A percentile compares a stretch with the other conserved stretches of the same genome.
phyloP scores from a whole-genome alignment of 2,888 invertebrate genomes.

The Drosophila aldrichi region DNA sequence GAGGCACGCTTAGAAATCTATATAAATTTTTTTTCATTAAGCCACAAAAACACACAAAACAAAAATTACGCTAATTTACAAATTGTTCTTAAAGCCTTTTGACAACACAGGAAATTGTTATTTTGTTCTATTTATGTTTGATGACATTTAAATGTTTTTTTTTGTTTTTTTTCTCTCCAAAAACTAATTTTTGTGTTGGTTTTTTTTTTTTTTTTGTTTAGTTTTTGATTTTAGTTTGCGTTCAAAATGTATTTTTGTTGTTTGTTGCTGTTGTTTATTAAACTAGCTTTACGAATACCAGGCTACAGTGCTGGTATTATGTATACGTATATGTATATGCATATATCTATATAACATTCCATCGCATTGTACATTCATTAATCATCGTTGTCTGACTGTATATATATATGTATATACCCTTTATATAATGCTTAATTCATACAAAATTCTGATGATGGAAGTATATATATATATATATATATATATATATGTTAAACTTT shows the following conservation, averaged over 20 bases:
- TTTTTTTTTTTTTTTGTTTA: background rate
- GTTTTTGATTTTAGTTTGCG: constrained; percentile 13
- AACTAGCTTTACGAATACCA: background rate
- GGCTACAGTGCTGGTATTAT: background rate
- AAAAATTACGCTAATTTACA: constrained; percentile 38
- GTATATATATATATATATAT: constrained; percentile 34
- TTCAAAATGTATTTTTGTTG: constrained; percentile 8
- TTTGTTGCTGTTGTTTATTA: background rate
- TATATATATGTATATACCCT: background rate
- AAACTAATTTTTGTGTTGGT: constrained; percentile 1
- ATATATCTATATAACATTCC: background rate
- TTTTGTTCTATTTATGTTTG: constrained; percentile 1
- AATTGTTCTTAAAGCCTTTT: constrained; percentile 66
- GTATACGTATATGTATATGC: background rate
- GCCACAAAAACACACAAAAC: constrained; percentile 20
- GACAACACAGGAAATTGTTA: constrained; percentile 69
- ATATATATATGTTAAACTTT: constrained; percentile 17
- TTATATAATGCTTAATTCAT: constrained; percentile 26
- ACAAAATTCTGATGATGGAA: constrained; percentile 48
- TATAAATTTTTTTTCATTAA: constrained; percentile 18
- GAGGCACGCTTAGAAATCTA: constrained; percentile 59
- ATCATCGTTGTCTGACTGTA: constrained; percentile 42
- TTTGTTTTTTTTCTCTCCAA: too few relatives aligned
- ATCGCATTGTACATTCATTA: constrained; percentile 32
- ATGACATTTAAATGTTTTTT: background rate